phyloP scores from a whole-genome alignment of 2,888 invertebrate species.

The Phrixothrix hirtus region DNA sequence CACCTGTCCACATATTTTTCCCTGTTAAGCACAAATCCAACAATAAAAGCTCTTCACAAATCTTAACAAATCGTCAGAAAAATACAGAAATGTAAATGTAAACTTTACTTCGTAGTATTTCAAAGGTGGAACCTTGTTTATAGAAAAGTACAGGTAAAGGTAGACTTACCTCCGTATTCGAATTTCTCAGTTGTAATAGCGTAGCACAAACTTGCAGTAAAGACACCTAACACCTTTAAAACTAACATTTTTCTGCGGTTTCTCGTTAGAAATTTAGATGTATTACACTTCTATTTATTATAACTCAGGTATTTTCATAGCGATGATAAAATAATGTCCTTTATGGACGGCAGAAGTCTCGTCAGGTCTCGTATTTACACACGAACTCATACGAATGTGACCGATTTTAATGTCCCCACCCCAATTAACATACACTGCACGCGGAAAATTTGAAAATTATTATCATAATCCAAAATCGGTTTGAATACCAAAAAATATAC shows the following conservation, averaged over 20 bases:
- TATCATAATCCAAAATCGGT: no score
- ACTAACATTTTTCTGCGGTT: constrained; percentile 35
- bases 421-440: no score
- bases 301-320: constrained; percentile 36
- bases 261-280: constrained; percentile 17
- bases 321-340: constrained; percentile 36
- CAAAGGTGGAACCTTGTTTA: no score
- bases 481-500: no score
- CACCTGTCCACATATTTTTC: constrained; percentile 34
- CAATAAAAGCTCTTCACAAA: neutral
- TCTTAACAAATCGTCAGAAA: neutral
- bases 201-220: constrained; percentile 32
- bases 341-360: constrained; percentile 38
- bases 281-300: constrained; percentile 30
- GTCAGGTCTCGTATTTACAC: constrained; percentile 14
- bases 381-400: constrained; percentile 10
- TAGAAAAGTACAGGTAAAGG: constrained; percentile 16
- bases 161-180: constrained; percentile 35
- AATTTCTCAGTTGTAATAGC: constrained; percentile 26
- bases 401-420: neutral
- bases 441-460: no score
- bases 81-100: neutral
- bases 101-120: neutral
- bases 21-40: constrained; percentile 1
- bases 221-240: constrained; percentile 39